These are phyloP conservation scores for Pseudomyrmex pallidus DNA, from an alignment of 1,140 invertebrate species.

Conservation along the genomic window DNA sequence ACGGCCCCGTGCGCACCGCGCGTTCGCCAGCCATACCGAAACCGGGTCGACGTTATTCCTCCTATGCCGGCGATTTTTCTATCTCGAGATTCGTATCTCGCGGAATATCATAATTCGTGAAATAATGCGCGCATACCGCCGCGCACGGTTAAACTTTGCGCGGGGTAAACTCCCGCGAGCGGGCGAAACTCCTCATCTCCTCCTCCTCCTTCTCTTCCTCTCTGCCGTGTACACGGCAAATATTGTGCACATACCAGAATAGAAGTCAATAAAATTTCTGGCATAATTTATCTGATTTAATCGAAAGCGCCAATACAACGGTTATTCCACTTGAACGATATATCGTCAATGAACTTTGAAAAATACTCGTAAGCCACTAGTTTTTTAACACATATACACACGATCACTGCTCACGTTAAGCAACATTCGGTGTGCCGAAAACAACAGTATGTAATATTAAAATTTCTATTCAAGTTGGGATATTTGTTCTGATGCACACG, in stretches of 20 bases:
- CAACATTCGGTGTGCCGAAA: not conserved
- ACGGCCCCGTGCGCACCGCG: constrained; percentile 36
- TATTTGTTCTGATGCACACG: no score
- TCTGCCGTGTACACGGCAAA: constrained; percentile 8
- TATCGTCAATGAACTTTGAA: constrained; percentile 8
- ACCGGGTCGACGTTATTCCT: constrained; percentile 36
- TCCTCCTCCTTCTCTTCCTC: no score
- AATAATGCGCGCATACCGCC: constrained; percentile 41
- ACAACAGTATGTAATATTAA: no score
- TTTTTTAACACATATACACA: not conserved
- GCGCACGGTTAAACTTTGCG: constrained; percentile 36
- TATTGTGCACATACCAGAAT: constrained; percentile 45
- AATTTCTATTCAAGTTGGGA: no score
- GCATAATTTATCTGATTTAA: constrained; percentile 54
- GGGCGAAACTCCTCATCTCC: not conserved
- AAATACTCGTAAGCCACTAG: not conserved
- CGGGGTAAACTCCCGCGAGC: constrained; percentile 6
- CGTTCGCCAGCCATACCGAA: not conserved
- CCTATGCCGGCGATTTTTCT: constrained; percentile 39
- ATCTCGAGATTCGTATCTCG: constrained; percentile 46
- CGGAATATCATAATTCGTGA: constrained; percentile 54
- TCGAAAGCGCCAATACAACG: constrained; percentile 11
- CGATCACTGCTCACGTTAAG: not conserved
- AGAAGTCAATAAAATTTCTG: constrained; percentile 43
- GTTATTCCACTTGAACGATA: constrained; percentile 5